Evolutionary conservation across 2,888 invertebrate genomes (phyloP).

Genomic region (Ametastegia equiseti): DNA sequence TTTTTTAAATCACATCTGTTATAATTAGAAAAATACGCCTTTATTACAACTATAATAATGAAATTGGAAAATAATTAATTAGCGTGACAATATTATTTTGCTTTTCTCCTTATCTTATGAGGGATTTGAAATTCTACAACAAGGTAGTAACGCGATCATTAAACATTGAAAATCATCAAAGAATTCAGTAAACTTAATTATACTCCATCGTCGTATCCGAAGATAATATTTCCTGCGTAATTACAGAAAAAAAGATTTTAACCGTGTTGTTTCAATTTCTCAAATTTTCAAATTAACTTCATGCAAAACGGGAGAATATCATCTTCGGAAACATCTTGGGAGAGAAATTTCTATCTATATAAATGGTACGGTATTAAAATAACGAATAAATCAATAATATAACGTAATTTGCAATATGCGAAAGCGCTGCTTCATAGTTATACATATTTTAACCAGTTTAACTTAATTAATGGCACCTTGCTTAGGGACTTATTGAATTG

Average conservation of each 20-base stretch:
- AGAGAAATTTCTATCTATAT: neutral
- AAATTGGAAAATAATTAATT: conserved; percentile 56
- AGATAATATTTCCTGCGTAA: neutral
- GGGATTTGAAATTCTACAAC: neutral
- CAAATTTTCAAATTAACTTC: neutral
- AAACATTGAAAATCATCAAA: neutral
- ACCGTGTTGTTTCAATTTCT: neutral
- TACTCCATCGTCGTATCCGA: neutral
- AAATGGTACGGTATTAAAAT: neutral
- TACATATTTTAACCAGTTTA: conserved; percentile 1
- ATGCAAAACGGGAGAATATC: neutral
- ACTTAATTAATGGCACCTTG: conserved; percentile 47
- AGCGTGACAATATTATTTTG: neutral
- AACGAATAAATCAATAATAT: conserved; percentile 13
- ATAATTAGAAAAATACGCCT: conserved; percentile 71
- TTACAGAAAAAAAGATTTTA: neutral
- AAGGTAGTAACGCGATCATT: neutral
- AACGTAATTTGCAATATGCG: neutral
- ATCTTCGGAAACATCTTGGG: neutral
- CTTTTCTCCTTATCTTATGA: neutral
- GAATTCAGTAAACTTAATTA: neutral
- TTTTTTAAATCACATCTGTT: conserved; percentile 56
- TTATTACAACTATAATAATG: conserved; percentile 61
- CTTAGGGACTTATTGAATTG: neutral
- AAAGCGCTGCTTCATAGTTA: neutral